Conservation (phyloP, 1,140 invertebrate species). For the Aradophagus sp. region DNA sequence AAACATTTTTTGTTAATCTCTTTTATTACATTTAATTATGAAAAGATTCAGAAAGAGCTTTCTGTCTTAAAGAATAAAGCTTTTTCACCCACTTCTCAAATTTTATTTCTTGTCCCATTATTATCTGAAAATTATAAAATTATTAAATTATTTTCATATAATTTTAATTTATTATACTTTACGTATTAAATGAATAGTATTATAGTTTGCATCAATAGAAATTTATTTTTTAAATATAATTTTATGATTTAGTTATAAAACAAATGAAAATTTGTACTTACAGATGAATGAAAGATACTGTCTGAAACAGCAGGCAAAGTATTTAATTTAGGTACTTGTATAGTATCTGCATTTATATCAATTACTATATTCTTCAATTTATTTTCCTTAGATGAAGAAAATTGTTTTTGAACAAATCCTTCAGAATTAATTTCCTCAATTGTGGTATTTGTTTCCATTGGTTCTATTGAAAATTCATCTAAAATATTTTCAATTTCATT, state of each 20-base stretch:
- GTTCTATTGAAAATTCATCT: constrained; percentile 70
- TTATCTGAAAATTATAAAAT: constrained; percentile 63
- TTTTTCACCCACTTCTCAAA: constrained; percentile 75
- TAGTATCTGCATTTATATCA: constrained; percentile 68
- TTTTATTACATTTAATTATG: constrained; percentile 11
- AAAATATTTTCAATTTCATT: constrained; percentile 14
- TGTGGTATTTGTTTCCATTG: constrained; percentile 62
- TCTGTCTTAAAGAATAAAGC: constrained; percentile 71
- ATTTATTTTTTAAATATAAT: not conserved
- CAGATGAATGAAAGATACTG: constrained; percentile 73
- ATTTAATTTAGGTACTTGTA: constrained; percentile 65
- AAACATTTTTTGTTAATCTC: not conserved
- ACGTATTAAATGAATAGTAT: not conserved
- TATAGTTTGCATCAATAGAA: too few relatives aligned
- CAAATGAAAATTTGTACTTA: constrained; percentile 53
- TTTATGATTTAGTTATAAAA: too few relatives aligned
- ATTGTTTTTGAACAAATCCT: constrained; percentile 70
- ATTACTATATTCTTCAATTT: constrained; percentile 72
- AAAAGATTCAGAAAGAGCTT: constrained; percentile 64
- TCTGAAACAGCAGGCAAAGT: constrained; percentile 54
- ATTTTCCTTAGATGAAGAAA: constrained; percentile 66
- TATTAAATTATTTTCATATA: too few relatives aligned
- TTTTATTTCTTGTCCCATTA: constrained; percentile 68
- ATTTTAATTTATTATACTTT: too few relatives aligned
- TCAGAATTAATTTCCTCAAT: constrained; percentile 73